Evolutionary conservation across 2,888 invertebrate species (phyloP).

Genomic region (Chironomus tentans): DNA sequence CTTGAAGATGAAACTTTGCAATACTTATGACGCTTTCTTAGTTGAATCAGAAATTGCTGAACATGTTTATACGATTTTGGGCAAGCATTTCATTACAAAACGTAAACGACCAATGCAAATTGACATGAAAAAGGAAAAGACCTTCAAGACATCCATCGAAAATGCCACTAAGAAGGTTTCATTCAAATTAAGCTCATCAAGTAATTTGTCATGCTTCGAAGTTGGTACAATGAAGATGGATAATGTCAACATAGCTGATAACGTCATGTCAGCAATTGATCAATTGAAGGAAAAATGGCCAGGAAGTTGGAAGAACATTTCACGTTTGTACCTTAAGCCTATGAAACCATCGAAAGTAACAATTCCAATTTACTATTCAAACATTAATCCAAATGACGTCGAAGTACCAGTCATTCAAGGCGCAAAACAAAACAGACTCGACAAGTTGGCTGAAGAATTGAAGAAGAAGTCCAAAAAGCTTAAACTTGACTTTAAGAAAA

Average conservation of each 20-base stretch:
- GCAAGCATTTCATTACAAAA: slow-evolving; percentile 21
- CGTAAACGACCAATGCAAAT: slow-evolving; percentile 22
- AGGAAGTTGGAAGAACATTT: slow-evolving; percentile 20
- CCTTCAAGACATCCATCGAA: background rate
- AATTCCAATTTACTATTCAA: slow-evolving; percentile 18
- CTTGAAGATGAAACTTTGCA: slow-evolving; percentile 12
- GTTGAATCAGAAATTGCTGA: slow-evolving; percentile 21
- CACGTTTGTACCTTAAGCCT: background rate
- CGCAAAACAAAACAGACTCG: background rate
- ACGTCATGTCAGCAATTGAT: slow-evolving; percentile 3
- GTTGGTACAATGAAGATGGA: slow-evolving; percentile 13
- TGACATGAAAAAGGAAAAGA: slow-evolving; percentile 1
- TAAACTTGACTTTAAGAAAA: background rate
- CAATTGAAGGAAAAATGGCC: slow-evolving; percentile 22
- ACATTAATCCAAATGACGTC: slow-evolving; percentile 19
- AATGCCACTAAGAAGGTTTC: slow-evolving; percentile 4
- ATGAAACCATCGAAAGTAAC: slow-evolving; percentile 6
- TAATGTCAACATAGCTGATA: background rate
- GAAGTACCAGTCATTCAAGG: slow-evolving; percentile 15
- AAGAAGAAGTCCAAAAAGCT: slow-evolving; percentile 14
- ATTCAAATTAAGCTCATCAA: background rate
- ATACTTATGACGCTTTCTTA: slow-evolving; percentile 12
- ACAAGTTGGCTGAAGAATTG: background rate
- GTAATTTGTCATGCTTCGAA: slow-evolving; percentile 9
- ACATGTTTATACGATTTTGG: slow-evolving; percentile 17